Evolutionary conservation across 2,888 invertebrate genomes (phyloP), one percentile per base, ranked within the genome.

Genomic region (Sinelater perroti): DNA sequence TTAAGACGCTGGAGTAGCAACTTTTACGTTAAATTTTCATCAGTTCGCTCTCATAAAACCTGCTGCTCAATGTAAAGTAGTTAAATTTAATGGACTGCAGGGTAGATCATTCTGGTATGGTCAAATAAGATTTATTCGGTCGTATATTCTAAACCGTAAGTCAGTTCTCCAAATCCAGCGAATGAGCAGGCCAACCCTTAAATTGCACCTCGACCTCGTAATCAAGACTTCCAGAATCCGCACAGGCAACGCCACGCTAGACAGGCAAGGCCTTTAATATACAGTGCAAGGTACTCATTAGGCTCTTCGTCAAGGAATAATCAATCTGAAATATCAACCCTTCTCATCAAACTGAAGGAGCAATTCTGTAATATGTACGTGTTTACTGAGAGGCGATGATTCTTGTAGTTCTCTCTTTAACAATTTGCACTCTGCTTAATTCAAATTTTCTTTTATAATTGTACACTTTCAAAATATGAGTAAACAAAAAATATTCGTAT

Each of bases 111-210:
- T 52, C 26, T 46, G 36, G 53, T 62, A 59, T 64, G 65, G 61
- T 59, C 61, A 63, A 63, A 66, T 64, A 64, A 65, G 63, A 67
- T 67, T 67, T 64, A 66, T 66, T 60, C 61, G 62, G 62, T 49
- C 63, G 61, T 65, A 64, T 64, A 67, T 67, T 65, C 59, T 42
- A 38, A 52, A 51, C 36, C 30, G 45, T 45, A 57, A 60, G 58
- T 49, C 60, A 61, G 55, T 49, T 59, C 59, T 57, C 58, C 24
- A 65, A 64, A 65, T 60, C 61, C 61, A 56, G 54, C 56, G 54
- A 60, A 56, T 62, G 62, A 57, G 45, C 56, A 45, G 57, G 62
- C 61, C 62, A 56, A 61, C 55, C 61, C 50, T 47, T 57, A 57
- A 57, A 57, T 57, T 51, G 58, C 56, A 63, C 56, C 61, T 61